Percentiles rank a stretch among this genome's conserved stretches.
Conservation (phyloP, 2,113 vertebrate species). For the Pollimyrus isidori region DNA sequence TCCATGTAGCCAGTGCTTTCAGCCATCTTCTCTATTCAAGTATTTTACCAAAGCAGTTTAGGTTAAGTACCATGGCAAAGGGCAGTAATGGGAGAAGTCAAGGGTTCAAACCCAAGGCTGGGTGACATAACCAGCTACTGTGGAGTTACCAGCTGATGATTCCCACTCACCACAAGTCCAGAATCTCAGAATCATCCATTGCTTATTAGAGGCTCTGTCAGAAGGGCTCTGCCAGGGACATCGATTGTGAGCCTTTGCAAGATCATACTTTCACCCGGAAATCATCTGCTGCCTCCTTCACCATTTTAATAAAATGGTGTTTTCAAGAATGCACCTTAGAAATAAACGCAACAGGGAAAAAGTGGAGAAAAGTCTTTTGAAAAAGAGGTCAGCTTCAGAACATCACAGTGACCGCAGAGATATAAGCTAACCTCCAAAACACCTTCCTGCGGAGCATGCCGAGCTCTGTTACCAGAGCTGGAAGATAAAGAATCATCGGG, state of each 20-base stretch:
- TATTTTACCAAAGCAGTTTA: neutral
- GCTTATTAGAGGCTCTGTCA: neutral
- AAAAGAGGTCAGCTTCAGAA: neutral
- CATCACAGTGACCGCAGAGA: neutral
- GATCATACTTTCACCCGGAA: neutral
- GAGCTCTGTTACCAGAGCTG: neutral
- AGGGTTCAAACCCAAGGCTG: neutral
- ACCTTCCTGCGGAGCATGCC: neutral
- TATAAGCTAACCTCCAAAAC: neutral
- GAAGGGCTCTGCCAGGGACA: neutral
- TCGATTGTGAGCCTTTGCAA: neutral
- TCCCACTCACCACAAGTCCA: neutral
- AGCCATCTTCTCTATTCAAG: neutral
- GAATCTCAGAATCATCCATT: neutral
- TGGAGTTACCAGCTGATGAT: neutral
- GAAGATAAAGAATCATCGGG: neutral
- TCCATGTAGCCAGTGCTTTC: neutral
- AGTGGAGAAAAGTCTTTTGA: neutral
- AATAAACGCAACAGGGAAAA: neutral
- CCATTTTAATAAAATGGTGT: neutral
- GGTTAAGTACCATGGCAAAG: neutral
- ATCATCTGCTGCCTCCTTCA: neutral
- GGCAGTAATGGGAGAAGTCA: neutral
- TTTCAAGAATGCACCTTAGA: neutral
- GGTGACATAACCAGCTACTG: neutral